These are phyloP conservation scores for Amorpha juglandis DNA, from an alignment of 2,888 invertebrate genomes.

Conservation along the genomic window DNA sequence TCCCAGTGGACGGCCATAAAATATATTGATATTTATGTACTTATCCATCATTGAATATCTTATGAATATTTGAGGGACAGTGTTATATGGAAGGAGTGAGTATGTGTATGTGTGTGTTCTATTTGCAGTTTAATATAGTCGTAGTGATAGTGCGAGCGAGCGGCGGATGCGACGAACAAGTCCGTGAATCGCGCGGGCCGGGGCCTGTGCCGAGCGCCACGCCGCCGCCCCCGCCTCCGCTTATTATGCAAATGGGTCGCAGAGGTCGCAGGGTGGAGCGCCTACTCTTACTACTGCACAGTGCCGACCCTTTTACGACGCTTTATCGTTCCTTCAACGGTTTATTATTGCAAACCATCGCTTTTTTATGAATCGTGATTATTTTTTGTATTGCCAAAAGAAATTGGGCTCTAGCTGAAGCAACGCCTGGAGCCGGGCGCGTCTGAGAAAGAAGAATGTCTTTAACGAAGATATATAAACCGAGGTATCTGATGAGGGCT, in stretches of 20 bases:
- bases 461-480: background rate
- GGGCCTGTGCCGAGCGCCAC: conserved; percentile 35
- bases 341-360: background rate
- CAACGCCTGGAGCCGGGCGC: background rate
- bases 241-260: conserved; percentile 75
- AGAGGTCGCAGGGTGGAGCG: conserved; percentile 40
- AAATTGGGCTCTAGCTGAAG: background rate
- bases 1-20: background rate
- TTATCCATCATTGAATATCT: background rate
- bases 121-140: too few species aligned
- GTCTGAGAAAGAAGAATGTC: background rate
- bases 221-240: conserved; percentile 40
- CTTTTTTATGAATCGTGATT: background rate
- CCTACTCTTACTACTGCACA: conserved; percentile 1
- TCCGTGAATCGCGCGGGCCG: conserved; percentile 33
- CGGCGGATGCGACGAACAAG: conserved; percentile 26
- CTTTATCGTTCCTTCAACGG: conserved; percentile 23
- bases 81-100: background rate
- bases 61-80: background rate
- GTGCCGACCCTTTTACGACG: background rate
- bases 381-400: background rate
- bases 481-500: too few species aligned
- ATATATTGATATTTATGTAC: conserved; percentile 19
- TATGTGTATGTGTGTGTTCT: too few species aligned
- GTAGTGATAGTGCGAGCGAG: background rate